A percentile compares a stretch with the other conserved stretches of the same genome.
Conservation (phyloP, 1,140 invertebrate species). For the Brachionus angularis region DNA sequence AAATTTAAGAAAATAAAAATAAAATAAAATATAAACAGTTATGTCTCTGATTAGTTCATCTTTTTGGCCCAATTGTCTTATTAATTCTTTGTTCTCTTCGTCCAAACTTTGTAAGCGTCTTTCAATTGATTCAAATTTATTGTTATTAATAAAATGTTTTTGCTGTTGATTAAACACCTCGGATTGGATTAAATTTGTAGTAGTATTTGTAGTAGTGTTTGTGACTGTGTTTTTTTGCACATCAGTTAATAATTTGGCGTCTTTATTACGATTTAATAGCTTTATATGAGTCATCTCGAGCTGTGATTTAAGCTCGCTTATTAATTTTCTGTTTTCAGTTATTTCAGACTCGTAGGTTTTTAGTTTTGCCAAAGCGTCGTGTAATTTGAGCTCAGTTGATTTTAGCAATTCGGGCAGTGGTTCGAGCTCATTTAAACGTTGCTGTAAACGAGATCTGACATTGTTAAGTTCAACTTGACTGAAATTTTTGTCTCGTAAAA, state of each 20-base stretch:
- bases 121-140: slow-evolving; percentile 3
- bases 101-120: slow-evolving; percentile 30
- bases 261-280: background rate
- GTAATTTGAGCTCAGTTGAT: slow-evolving; percentile 53
- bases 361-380: slow-evolving; percentile 52
- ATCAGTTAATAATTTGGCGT: background rate
- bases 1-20: slow-evolving; percentile 1
- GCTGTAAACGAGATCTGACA: slow-evolving; percentile 51
- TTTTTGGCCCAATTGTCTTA: slow-evolving; percentile 10
- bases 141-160: background rate
- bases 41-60: slow-evolving; percentile 25
- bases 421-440: slow-evolving; percentile 55
- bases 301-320: slow-evolving; percentile 53
- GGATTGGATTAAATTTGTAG: no score
- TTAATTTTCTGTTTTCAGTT: slow-evolving; percentile 50
- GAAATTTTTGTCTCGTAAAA: slow-evolving; percentile 45
- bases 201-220: background rate
- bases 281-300: slow-evolving; percentile 45
- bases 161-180: slow-evolving; percentile 27
- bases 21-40: slow-evolving; percentile 4
- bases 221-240: background rate
- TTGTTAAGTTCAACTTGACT: slow-evolving; percentile 53
- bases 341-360: slow-evolving; percentile 50
- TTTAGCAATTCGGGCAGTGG: slow-evolving; percentile 57
- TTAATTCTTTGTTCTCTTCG: slow-evolving; percentile 28